phyloP scores from a whole-genome alignment of 2,888 invertebrate genomes.

The Spodoptera picta region DNA sequence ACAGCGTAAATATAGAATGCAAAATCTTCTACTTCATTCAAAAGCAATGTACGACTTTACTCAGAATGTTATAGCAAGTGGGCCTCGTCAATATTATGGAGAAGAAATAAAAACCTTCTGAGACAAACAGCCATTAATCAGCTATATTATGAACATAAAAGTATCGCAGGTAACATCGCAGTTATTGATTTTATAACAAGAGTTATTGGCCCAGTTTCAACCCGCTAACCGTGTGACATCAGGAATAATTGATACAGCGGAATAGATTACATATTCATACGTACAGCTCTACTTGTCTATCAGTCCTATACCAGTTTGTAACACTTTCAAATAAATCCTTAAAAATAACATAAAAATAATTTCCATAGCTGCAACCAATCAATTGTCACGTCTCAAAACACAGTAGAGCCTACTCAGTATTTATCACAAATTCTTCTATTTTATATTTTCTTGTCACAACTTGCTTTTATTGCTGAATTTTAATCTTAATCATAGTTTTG shows the following conservation, averaged over 20 bases:
- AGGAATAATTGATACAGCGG: conserved; percentile 30
- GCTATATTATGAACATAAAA: not conserved
- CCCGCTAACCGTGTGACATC: conserved; percentile 31
- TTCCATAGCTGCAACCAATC: conserved; percentile 26
- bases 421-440: conserved; percentile 34
- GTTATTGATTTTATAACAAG: conserved; percentile 19
- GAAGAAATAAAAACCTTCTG: too few relatives aligned
- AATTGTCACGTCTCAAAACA: conserved; percentile 6
- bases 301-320: not conserved
- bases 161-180: not conserved
- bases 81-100: too few relatives aligned
- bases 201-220: conserved; percentile 12
- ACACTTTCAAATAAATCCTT: conserved; percentile 4
- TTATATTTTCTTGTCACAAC: conserved; percentile 44
- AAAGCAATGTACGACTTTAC: too few relatives aligned
- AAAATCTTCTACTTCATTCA: too few relatives aligned
- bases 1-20: too few relatives aligned
- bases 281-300: conserved; percentile 32
- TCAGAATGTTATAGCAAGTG: too few relatives aligned
- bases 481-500: conserved; percentile 76
- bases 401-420: conserved; percentile 34
- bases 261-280: conserved; percentile 19
- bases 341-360: conserved; percentile 15
- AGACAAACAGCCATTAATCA: too few relatives aligned
- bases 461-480: conserved; percentile 62